Evolutionary conservation across 2,797 vertebrate genomes (phyloP).

Genomic region (Parauchenoglanis ngamensis): DNA sequence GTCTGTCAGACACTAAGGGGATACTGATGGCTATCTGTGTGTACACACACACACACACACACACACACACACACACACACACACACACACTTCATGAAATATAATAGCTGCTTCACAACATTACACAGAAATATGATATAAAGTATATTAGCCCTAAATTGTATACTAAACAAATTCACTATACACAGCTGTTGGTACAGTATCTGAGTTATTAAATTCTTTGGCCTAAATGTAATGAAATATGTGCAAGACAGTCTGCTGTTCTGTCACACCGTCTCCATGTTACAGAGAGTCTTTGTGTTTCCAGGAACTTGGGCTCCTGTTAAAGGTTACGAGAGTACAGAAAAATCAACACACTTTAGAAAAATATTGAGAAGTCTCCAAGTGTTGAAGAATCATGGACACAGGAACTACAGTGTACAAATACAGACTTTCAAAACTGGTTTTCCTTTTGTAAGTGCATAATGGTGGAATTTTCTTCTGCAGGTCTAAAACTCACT

Average conservation of each 20-base stretch:
- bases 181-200: not conserved
- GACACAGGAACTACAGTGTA: not conserved
- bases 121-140: not conserved
- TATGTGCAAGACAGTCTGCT: not conserved
- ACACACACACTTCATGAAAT: not conserved
- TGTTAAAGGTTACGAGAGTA: not conserved
- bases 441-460: not conserved
- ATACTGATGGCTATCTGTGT: slow-evolving; percentile 91
- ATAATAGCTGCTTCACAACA: not conserved
- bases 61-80: not conserved
- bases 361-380: not conserved
- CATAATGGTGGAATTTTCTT: not conserved
- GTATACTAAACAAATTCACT: not conserved
- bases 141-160: not conserved
- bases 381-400: not conserved
- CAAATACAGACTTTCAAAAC: not conserved
- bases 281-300: not conserved
- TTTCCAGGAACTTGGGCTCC: not conserved
- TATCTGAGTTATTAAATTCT: not conserved
- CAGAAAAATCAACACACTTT: not conserved
- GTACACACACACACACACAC: slow-evolving; percentile 27
- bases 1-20: slow-evolving; percentile 89
- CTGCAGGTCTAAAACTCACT: slow-evolving; percentile 66
- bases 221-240: not conserved
- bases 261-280: not conserved